Base-by-base conservation (phyloP, 1,140 invertebrate species). In the Condylostylus longicornis region DNA sequence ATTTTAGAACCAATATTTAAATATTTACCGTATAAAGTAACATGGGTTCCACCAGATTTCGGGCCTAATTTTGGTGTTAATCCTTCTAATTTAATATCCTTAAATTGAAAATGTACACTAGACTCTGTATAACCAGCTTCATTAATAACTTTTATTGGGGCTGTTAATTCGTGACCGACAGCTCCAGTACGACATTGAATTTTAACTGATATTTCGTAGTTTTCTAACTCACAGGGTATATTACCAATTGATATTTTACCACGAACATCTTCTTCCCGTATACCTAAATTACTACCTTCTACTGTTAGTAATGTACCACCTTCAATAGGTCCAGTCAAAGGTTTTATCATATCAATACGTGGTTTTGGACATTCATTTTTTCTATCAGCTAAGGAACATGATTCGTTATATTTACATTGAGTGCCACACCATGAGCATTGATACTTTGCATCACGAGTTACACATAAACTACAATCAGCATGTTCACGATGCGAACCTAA, bases 301-400 rank as follows among this genome's bases (percentile, higher is more conserved):
- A 98, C 96, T 6, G 89, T 95, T 1, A 98, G 76, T 21, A 89
- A 59, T 15, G 95, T 98, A 2, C 94, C 94, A 18, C 94, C 94
- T 69, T 95, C 86, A 33, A 91, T 75, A 8, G 93, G 95, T 10
- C 94, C 94, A 57, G 82, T 89, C 17, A 88, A 54, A 1, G 94
- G 94, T 59, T 82, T 84, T 45, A 98, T 93, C 75, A 90, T 83
- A 61, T 93, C 86, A 51, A 96, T 95, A 44, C 87, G 66, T 13
- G 90, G 90, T 50, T 82, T 79, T 1, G 89, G 90, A 58, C 90
- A 95, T 49, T 89, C 85, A 22, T 72, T 75, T 17, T 80, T 74
- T 18, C 75, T 68, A 9, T 67, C 67, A 42, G 77, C 73, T 20
- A 15, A 35, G n/a, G 73, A 58, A 53, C 88, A 94, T 7, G 80